Evolutionary conservation across 2,113 vertebrate genomes (phyloP), one percentile per base, ranked within the genome.

Genomic region (Sturnus vulgaris): DNA sequence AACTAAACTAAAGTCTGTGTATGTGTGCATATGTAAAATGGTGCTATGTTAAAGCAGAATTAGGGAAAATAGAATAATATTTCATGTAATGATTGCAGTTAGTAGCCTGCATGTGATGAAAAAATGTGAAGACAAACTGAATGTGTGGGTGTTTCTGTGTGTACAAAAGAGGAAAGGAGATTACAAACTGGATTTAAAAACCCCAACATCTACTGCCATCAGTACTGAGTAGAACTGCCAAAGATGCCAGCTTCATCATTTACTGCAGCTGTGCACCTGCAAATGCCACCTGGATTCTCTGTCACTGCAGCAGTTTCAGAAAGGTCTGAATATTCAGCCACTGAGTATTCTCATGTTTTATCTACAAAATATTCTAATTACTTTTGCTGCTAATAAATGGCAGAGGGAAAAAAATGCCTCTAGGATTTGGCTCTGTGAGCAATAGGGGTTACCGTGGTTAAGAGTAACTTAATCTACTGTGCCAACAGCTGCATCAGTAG

Each of bases 281-380:
- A 91, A 89, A 68, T 76, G 71, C 71, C 90, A 97, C 90, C 91
- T 95, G 91, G 65, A 83, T 75, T 86, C 56, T 72, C 93, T 96
- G 55, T 70, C 90, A 92, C 52, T 81, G 79, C 65, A 87, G 73
- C 68, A 70, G 52, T 55, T 79, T 95, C 82, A 89, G 60, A 77
- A 90, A 90, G 63, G 30, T 94, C 56, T 94, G 78, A 79, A 68
- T 95, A 90, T 91, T 93, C 87, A 93, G 68, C 44, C 50, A 69
- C 52, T 80, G 59, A 96, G 69, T 60, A 49, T 57, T 94, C 76
- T 85, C 78, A 22, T 27, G 90, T 91, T 95, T 93, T 93, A 83
- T 92, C 69, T 93, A 25, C 85, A 93, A 79, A 95, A 57, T 47
- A 64, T 86, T 90, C 72, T 96, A 96, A 97, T 97, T 94, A 87